Percentiles rank a stretch among this genome's conserved stretches.
These are phyloP conservation scores for Lacanobia wlatinum DNA, from an alignment of 2,888 invertebrate species.

Conservation along the genomic window DNA sequence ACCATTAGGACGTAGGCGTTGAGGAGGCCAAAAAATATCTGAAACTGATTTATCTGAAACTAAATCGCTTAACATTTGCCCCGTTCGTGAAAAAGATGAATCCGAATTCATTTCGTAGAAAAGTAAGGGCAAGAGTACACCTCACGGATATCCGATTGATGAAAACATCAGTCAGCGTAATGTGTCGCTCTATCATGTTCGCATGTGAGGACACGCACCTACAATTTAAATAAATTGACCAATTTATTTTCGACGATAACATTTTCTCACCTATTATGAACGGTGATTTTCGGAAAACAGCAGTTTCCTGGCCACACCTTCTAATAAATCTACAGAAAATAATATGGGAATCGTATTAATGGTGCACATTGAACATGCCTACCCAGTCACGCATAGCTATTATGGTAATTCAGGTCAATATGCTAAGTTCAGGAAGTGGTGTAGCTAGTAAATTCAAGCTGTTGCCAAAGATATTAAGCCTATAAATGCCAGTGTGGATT, in stretches of 20 bases:
- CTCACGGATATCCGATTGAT: slow-evolving; percentile 66
- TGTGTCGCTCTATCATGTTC: slow-evolving; percentile 65
- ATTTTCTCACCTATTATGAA: slow-evolving; percentile 52
- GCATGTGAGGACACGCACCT: slow-evolving; percentile 61
- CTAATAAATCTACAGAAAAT: slow-evolving; percentile 51
- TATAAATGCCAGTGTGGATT: slow-evolving; percentile 15
- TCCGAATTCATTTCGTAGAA: slow-evolving; percentile 44
- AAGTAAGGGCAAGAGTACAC: slow-evolving; percentile 58
- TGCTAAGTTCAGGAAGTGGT: slow-evolving; percentile 35
- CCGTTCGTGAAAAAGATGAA: slow-evolving; percentile 37
- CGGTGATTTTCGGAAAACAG: slow-evolving; percentile 43
- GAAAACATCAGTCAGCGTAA: slow-evolving; percentile 69
- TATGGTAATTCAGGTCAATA: slow-evolving; percentile 48
- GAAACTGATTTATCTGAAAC: slow-evolving; percentile 52
- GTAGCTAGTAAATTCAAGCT: slow-evolving; percentile 31
- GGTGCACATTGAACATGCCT: slow-evolving; percentile 33
- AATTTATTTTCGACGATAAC: slow-evolving; percentile 63
- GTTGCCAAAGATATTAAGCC: slow-evolving; percentile 33
- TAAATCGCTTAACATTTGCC: slow-evolving; percentile 37
- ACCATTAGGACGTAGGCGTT: not conserved
- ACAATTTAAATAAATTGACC: slow-evolving; percentile 68
- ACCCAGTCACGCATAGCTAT: slow-evolving; percentile 39
- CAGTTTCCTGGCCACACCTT: slow-evolving; percentile 55
- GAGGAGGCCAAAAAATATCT: slow-evolving; percentile 14
- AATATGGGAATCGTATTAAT: slow-evolving; percentile 36